phyloP scores from a whole-genome alignment of 2,113 vertebrate species.

The Aptenodytes forsteri region DNA sequence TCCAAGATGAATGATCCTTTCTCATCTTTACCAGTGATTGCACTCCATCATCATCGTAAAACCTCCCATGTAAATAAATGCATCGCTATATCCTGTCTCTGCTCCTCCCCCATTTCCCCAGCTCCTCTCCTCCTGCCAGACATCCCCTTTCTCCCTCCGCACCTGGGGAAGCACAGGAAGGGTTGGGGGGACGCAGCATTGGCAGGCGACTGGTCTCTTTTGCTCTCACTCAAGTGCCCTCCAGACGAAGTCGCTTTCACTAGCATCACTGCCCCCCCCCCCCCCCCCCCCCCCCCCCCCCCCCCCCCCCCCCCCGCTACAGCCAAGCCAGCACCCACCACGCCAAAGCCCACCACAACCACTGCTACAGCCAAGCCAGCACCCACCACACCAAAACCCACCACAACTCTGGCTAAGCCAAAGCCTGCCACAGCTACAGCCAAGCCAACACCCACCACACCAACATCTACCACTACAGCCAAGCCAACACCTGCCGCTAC shows the following conservation, averaged over 20 bases:
- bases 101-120: rapidly evolving
- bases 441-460: neutral
- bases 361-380: too few relatives aligned
- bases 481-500: neutral
- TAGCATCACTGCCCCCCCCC: neutral
- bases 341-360: neutral
- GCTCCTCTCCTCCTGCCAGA: neutral
- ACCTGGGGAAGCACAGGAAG: neutral
- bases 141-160: rapidly evolving
- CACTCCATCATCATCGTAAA: neutral
- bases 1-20: neutral
- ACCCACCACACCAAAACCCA: too few relatives aligned
- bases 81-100: neutral
- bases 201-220: neutral
- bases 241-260: neutral
- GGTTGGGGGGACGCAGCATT: rapidly evolving
- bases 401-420: too few relatives aligned
- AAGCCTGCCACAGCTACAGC: too few relatives aligned
- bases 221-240: neutral
- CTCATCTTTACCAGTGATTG: neutral
- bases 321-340: too few relatives aligned
- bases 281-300: too few relatives aligned
- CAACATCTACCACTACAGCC: neutral
- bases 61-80: neutral
- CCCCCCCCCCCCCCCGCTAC: too few relatives aligned